Percentiles rank a stretch among this genome's conserved stretches.
phyloP scores from a whole-genome alignment of 1,140 invertebrate species.

The Drosophila subpulchrella region DNA sequence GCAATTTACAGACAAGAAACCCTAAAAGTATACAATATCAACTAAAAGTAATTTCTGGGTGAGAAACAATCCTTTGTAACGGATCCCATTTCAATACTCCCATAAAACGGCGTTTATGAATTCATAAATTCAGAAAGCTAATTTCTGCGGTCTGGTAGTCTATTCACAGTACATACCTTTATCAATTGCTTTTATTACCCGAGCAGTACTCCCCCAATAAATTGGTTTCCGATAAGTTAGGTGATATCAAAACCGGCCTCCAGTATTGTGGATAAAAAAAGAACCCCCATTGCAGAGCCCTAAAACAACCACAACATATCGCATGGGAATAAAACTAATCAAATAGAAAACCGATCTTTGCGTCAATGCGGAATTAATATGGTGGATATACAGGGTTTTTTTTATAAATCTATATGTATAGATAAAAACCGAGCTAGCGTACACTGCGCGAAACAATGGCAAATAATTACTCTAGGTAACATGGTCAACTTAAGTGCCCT shows the following conservation, averaged over 20 bases:
- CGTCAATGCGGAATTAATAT: constrained; percentile 7
- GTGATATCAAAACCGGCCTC: constrained; percentile 18
- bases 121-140: constrained; percentile 17
- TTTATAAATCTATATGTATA: constrained; percentile 5
- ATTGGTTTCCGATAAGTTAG: constrained; percentile 3
- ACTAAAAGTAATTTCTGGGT: not conserved
- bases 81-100: not conserved
- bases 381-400: not conserved
- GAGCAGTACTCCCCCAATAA: constrained; percentile 25
- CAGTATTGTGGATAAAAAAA: constrained; percentile 22
- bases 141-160: not conserved
- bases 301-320: constrained; percentile 15
- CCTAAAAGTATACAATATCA: constrained; percentile 28
- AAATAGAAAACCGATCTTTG: constrained; percentile 19
- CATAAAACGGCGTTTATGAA: constrained; percentile 19
- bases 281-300: constrained; percentile 7
- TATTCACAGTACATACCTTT: not conserved
- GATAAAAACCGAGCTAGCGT: constrained; percentile 8
- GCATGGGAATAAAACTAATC: constrained; percentile 13
- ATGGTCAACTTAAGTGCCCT: constrained; percentile 36
- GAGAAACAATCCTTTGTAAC: not conserved
- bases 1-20: accelerated
- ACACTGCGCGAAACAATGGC: constrained; percentile 47
- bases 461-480: not conserved
- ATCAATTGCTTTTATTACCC: constrained; percentile 8